A percentile compares a stretch with the other conserved stretches of the same genome.
These are phyloP conservation scores for Paramacrobiotus metropolitanus DNA, from an alignment of 1,140 invertebrate species.

Conservation along the genomic window DNA sequence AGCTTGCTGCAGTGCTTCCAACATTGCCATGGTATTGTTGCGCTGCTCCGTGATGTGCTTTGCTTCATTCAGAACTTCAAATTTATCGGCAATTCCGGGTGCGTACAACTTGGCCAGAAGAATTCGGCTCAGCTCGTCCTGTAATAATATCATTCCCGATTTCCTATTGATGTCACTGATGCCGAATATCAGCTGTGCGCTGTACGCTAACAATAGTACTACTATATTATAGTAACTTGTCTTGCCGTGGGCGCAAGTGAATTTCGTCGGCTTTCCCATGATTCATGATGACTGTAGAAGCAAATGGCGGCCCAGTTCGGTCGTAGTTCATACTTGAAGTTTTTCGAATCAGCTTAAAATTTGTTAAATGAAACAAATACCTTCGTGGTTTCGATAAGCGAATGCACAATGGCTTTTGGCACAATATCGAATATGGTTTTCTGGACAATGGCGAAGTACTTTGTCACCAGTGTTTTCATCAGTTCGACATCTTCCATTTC, in stretches of 20 bases:
- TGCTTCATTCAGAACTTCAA: constrained; percentile 85
- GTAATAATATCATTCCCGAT: not conserved
- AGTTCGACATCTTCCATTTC: not conserved
- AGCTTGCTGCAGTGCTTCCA: constrained; percentile 82
- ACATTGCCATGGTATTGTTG: constrained; percentile 85
- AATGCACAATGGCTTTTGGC: not conserved
- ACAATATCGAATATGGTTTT: not conserved
- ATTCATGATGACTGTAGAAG: not conserved
- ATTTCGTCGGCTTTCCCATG: too few species aligned
- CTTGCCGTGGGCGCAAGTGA: too few species aligned
- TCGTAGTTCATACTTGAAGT: too few species aligned
- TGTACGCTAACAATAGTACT: too few species aligned
- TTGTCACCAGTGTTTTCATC: not conserved
- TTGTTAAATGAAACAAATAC: too few species aligned
- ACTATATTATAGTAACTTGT: too few species aligned
- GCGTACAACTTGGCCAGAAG: constrained; percentile 93
- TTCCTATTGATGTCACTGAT: too few species aligned
- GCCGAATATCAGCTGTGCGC: too few species aligned
- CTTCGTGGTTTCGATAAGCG: not conserved
- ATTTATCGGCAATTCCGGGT: constrained; percentile 68
- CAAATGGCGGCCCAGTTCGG: not conserved
- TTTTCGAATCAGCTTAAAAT: too few species aligned
- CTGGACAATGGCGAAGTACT: not conserved
- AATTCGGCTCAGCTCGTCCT: constrained; percentile 83
- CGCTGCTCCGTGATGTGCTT: constrained; percentile 84